phyloP scores from a whole-genome alignment of 2,113 vertebrate genomes.

The Syngnathus typhle region DNA sequence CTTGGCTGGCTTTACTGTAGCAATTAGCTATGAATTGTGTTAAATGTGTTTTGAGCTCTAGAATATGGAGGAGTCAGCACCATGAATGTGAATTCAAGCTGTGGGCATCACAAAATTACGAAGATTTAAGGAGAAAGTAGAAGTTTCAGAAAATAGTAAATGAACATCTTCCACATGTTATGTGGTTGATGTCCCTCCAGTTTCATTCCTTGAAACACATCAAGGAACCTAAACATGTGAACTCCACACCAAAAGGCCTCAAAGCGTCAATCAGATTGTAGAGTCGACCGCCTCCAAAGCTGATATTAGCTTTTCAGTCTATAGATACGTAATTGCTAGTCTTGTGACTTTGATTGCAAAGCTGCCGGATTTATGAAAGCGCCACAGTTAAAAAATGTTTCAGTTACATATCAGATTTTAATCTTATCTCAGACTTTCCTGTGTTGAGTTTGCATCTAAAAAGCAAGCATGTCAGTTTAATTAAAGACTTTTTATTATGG shows the following conservation, averaged over 20 bases:
- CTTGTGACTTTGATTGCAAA: slow-evolving; percentile 40
- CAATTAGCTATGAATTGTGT: background rate
- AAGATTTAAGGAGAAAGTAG: background rate
- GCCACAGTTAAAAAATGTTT: slow-evolving; percentile 30
- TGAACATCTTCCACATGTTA: background rate
- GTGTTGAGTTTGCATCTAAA: background rate
- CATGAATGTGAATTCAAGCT: too few relatives aligned
- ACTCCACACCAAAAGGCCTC: background rate
- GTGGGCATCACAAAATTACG: too few relatives aligned
- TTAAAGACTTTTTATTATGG: background rate
- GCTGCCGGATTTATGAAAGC: slow-evolving; percentile 28
- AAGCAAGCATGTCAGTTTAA: background rate
- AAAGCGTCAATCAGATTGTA: background rate
- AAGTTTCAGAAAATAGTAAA: background rate
- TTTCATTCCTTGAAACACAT: background rate
- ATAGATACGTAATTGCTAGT: slow-evolving; percentile 45
- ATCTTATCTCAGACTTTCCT: background rate
- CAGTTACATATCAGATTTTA: background rate
- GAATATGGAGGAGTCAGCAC: background rate
- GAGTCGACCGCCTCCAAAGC: slow-evolving; percentile 1
- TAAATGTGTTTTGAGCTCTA: background rate
- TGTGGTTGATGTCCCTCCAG: background rate
- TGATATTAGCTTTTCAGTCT: slow-evolving; percentile 35
- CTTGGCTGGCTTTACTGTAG: background rate
- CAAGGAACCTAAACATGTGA: background rate